Conservation (phyloP, 2,888 invertebrate species). For the Melolontha melolontha region DNA sequence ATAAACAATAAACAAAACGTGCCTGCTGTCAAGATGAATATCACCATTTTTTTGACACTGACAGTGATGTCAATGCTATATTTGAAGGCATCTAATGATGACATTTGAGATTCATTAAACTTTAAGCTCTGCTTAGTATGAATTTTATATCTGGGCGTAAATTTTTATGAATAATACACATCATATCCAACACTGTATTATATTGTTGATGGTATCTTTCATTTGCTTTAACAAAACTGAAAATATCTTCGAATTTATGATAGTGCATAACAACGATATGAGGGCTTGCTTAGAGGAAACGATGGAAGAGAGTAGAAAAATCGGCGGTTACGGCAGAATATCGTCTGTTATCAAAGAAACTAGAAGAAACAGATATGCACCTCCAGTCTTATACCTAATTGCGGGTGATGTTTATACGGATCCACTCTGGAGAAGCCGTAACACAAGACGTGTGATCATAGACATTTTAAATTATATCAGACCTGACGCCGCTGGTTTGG, state of each 20-base stretch:
- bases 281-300: constrained; percentile 1
- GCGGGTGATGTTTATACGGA: constrained; percentile 95
- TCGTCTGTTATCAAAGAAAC: constrained; percentile 74
- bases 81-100: no score
- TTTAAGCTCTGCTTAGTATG: no score
- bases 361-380: constrained; percentile 70
- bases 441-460: constrained; percentile 83
- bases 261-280: constrained; percentile 8
- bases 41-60: no score
- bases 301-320: not conserved
- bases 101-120: no score
- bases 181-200: no score
- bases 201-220: no score
- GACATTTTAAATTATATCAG: constrained; percentile 83
- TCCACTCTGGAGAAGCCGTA: constrained; percentile 86
- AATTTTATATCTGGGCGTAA: no score
- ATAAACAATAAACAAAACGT: no score
- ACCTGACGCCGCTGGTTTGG: constrained; percentile 89
- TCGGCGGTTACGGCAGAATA: constrained; percentile 88
- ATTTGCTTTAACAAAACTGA: no score
- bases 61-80: no score
- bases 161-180: no score
- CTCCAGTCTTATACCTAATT: constrained; percentile 84
- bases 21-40: no score
- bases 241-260: constrained; percentile 68